phyloP scores from a whole-genome alignment of 2,888 invertebrate genomes.

The Nycteola revayana region DNA sequence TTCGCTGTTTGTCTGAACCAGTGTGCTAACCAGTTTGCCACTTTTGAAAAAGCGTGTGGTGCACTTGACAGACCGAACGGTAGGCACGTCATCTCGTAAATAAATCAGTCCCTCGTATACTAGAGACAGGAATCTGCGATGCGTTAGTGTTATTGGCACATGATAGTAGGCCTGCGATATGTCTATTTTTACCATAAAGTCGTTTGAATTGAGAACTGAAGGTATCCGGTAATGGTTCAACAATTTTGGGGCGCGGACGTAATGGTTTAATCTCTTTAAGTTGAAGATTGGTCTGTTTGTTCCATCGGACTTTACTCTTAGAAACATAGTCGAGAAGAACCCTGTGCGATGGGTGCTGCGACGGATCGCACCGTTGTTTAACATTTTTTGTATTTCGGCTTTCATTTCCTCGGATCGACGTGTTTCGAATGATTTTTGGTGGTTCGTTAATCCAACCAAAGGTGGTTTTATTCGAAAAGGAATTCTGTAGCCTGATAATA shows the following conservation, averaged over 20 bases:
- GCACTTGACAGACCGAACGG: not conserved
- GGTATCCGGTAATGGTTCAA: not conserved
- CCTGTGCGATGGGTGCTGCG: too few relatives aligned
- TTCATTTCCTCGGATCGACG: too few relatives aligned
- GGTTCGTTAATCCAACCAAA: too few relatives aligned
- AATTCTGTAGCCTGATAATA: too few relatives aligned
- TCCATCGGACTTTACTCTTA: too few relatives aligned
- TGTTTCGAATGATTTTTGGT: too few relatives aligned
- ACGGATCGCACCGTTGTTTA: too few relatives aligned
- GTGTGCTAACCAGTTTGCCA: not conserved
- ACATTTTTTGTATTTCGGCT: too few relatives aligned
- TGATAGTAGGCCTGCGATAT: conserved; percentile 3
- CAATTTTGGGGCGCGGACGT: not conserved
- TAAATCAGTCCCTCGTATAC: not conserved
- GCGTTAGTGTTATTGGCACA: not conserved
- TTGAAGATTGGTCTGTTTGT: not conserved
- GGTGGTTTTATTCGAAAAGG: too few relatives aligned
- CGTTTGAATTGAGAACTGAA: not conserved
- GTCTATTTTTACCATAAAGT: conserved; percentile 1
- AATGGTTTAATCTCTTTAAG: not conserved
- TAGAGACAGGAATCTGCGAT: not conserved
- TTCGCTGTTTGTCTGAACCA: not conserved
- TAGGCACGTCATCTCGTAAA: not conserved
- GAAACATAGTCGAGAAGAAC: too few relatives aligned
- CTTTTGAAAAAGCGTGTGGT: not conserved